Percentiles rank a stretch among this genome's conserved stretches.
These are phyloP conservation scores for Drosophila burlai DNA, from an alignment of 1,140 invertebrate species.

Conservation along the genomic window DNA sequence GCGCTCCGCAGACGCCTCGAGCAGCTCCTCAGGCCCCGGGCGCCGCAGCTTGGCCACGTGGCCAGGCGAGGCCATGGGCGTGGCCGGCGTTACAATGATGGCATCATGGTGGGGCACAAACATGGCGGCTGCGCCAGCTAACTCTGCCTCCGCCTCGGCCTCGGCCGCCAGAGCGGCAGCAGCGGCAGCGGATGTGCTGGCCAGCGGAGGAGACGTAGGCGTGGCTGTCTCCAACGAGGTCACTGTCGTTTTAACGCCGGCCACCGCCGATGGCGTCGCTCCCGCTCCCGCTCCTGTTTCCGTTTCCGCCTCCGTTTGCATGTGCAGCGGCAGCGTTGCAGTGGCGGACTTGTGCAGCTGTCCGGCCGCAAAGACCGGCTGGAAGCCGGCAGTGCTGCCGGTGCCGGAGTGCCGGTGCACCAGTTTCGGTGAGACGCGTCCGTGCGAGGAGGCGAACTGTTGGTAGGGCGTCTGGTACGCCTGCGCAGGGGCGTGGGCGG, in stretches of 20 bases:
- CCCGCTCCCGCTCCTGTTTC: slow-evolving; percentile 51
- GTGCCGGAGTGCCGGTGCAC: slow-evolving; percentile 82
- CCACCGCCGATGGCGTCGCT: slow-evolving; percentile 69
- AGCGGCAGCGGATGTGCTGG: slow-evolving; percentile 67
- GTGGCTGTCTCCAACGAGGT: slow-evolving; percentile 60
- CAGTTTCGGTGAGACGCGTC: slow-evolving; percentile 79
- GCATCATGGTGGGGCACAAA: slow-evolving; percentile 74
- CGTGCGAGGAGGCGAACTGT: slow-evolving; percentile 72
- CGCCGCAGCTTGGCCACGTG: slow-evolving; percentile 69
- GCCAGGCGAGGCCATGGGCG: slow-evolving; percentile 84
- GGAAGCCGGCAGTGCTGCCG: slow-evolving; percentile 59
- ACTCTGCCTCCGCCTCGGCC: slow-evolving; percentile 51
- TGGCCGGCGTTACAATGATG: slow-evolving; percentile 85
- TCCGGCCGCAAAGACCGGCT: slow-evolving; percentile 39
- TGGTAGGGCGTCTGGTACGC: slow-evolving; percentile 69
- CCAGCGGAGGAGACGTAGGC: slow-evolving; percentile 51
- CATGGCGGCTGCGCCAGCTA: slow-evolving; percentile 59
- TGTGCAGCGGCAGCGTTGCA: slow-evolving; percentile 79
- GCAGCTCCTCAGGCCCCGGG: slow-evolving; percentile 56
- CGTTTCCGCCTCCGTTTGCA: slow-evolving; percentile 72
- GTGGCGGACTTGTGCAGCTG: slow-evolving; percentile 84
- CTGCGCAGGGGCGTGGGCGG: slow-evolving; percentile 23
- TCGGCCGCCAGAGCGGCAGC: slow-evolving; percentile 50
- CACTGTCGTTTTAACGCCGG: slow-evolving; percentile 76
- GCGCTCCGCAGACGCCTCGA: slow-evolving; percentile 56